Evolutionary conservation across 2,888 invertebrate genomes (phyloP).

Genomic region (Plagodis pulveraria): DNA sequence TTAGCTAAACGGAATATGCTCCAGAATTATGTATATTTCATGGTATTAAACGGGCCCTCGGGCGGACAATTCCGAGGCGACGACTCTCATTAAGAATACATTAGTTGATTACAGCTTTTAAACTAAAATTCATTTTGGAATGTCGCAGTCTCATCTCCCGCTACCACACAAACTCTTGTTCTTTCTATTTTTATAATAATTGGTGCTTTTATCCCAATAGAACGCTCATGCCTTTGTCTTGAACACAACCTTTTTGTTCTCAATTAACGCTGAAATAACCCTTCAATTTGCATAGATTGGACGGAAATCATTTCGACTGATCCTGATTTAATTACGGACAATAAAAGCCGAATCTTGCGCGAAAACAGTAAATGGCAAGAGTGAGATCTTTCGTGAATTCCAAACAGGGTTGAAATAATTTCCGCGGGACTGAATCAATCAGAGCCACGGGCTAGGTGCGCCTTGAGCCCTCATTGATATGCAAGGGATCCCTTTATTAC

Average conservation of each 20-base stretch:
- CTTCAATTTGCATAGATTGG: slow-evolving; percentile 37
- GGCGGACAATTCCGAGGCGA: slow-evolving; percentile 42
- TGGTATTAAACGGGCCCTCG: slow-evolving; percentile 54
- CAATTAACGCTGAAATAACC: slow-evolving; percentile 28
- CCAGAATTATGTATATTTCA: slow-evolving; percentile 60
- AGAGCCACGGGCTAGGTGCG: slow-evolving; percentile 54
- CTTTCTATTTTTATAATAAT: slow-evolving; percentile 2
- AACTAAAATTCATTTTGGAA: slow-evolving; percentile 32
- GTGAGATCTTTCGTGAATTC: slow-evolving; percentile 63
- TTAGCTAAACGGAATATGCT: slow-evolving; percentile 40
- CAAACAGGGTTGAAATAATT: slow-evolving; percentile 65
- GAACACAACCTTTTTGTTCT: slow-evolving; percentile 13
- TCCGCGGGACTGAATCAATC: slow-evolving; percentile 71
- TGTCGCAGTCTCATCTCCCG: slow-evolving; percentile 5
- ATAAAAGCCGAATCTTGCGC: slow-evolving; percentile 57
- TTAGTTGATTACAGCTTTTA: slow-evolving; percentile 57
- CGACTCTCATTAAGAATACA: slow-evolving; percentile 61
- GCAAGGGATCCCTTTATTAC: slow-evolving; percentile 75
- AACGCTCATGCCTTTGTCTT: slow-evolving; percentile 1
- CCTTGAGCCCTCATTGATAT: slow-evolving; percentile 70
- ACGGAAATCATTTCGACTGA: slow-evolving; percentile 41
- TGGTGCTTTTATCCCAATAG: slow-evolving; percentile 4
- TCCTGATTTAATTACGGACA: slow-evolving; percentile 55
- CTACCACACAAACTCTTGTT: slow-evolving; percentile 11
- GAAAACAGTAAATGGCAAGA: slow-evolving; percentile 58